Evolutionary conservation across 2,888 invertebrate genomes (phyloP), one percentile per base, ranked within the genome.

Genomic region (Scrobipalpa atriplicella): DNA sequence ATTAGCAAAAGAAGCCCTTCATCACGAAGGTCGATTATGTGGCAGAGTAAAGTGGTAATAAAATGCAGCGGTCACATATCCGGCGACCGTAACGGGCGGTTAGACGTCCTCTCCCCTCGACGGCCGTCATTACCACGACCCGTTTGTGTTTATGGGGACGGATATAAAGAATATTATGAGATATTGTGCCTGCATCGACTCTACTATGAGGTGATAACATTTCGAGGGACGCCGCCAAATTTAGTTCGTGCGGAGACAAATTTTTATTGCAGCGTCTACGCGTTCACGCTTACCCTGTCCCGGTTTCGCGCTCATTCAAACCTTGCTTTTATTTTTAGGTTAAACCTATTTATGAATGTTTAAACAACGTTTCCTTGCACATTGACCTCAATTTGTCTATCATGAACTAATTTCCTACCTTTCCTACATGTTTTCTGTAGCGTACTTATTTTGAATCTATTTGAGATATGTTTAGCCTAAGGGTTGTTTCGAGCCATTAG

Each of bases 61-160:
- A 92, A 92, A 92, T 91, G 91, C 92, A 92, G 92, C 92, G 92
- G 92, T 89, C 92, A 92, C 92, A 92, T 91, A 90, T 89, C 87
- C 86, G 84, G 79, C 82, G 87, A 83, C 83, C 90, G 85, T 87
- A 90, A 92, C 87, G 87, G 90, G 80, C 90, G 89, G 89, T 87
- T 90, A 85, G 89, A 75, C 83, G 84, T 83, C 80, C 83, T 84
- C 86, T 84, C 89, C 86, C 89, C 87, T 85, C 85, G 78, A 78
- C 81, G 79, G 84, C 81, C 84, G 85, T 90, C 92, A 89, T 92
- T 91, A 92, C 89, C 85, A 80, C 85, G 86, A 86, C 85, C 87
- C 90, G 89, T 88, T 90, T 88, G 82, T 90, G 90, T 91, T 92
- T 92, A 92, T 92, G 86, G 86, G 87, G 84, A 85, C 81, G 88